phyloP scores from a whole-genome alignment of 2,888 invertebrate species.

The Xestia rhomboidea region DNA sequence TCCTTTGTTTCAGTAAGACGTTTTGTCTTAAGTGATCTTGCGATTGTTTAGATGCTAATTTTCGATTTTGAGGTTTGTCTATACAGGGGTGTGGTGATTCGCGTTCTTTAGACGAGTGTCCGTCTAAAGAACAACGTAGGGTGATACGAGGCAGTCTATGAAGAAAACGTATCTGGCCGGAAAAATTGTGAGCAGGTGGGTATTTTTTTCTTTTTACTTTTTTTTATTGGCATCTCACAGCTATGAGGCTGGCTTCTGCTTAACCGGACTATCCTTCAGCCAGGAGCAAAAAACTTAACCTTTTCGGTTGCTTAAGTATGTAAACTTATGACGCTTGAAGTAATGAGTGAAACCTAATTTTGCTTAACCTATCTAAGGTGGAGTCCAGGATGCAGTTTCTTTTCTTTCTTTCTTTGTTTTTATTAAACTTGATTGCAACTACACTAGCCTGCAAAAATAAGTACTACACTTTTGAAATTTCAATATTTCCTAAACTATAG shows the following conservation, averaged over 20 bases:
- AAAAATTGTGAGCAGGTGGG: neutral
- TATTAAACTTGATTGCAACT: no score
- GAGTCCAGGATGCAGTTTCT: neutral
- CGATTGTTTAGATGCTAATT: conserved; percentile 34
- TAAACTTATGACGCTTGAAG: neutral
- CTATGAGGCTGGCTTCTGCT: no score
- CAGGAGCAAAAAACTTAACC: no score
- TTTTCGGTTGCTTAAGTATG: neutral
- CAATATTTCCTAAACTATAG: no score
- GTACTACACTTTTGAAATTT: no score
- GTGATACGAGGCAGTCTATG: neutral
- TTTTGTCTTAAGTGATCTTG: conserved; percentile 55
- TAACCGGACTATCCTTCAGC: no score
- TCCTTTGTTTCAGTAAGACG: conserved; percentile 68
- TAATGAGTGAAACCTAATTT: neutral
- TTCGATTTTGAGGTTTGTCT: conserved; percentile 25
- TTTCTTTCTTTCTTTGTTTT: no score
- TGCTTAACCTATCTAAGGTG: neutral
- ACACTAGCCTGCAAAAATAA: no score
- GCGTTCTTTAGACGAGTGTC: neutral
- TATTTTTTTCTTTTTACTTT: neutral
- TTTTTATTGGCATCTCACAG: neutral
- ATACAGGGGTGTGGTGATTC: no score
- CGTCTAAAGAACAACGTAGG: neutral
- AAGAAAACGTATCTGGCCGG: neutral